Evolutionary conservation across 2,797 vertebrate genomes (phyloP).

Genomic region (Helostoma temminkii): DNA sequence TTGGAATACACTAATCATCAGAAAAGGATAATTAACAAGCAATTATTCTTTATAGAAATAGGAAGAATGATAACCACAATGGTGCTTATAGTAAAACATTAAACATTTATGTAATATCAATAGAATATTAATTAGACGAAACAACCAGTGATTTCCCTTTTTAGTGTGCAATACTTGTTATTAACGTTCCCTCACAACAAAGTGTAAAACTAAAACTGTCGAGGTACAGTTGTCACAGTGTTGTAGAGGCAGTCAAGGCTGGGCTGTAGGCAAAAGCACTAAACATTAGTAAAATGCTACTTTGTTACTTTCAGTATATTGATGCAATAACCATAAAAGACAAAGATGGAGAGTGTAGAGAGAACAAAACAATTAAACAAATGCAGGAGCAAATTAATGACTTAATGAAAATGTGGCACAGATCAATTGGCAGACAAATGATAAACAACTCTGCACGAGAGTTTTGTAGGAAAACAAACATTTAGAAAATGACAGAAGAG

Average conservation of each 20-base stretch:
- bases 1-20: no score
- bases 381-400: conserved; percentile 26
- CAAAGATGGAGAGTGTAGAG: conserved; percentile 6
- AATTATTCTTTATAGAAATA: no score
- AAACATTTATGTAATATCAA: no score
- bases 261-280: not conserved
- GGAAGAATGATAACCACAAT: no score
- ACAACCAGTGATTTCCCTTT: no score
- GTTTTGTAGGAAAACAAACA: conserved; percentile 23
- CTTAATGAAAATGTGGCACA: conserved; percentile 26
- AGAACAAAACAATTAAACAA: conserved; percentile 31
- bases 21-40: no score
- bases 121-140: no score
- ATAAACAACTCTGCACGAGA: conserved; percentile 32
- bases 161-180: no score
- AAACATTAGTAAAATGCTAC: conserved; percentile 2
- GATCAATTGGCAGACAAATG: conserved; percentile 32
- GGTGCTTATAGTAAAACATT: no score
- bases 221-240: not conserved
- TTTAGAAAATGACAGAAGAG: conserved; percentile 20
- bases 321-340: conserved; percentile 7
- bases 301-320: conserved; percentile 9
- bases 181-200: no score
- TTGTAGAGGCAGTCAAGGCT: not conserved
- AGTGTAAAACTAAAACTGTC: no score